phyloP scores from a whole-genome alignment of 1,140 invertebrate species.

The Heliconius eleuchia region DNA sequence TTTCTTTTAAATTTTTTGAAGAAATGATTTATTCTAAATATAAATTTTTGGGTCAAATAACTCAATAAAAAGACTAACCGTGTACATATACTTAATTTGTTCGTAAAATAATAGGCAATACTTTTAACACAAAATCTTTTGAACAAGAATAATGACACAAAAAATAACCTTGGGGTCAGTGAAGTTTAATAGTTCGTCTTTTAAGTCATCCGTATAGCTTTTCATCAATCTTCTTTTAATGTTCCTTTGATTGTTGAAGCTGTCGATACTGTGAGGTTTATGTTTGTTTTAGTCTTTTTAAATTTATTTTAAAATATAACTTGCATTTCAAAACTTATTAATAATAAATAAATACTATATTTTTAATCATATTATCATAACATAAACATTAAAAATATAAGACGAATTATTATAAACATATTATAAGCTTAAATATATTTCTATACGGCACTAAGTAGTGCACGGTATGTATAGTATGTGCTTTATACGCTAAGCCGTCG shows the following conservation, averaged over 20 bases:
- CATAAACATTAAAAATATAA: no score
- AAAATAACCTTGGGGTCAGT: not conserved
- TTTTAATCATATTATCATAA: no score
- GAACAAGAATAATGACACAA: not conserved
- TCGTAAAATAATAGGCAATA: no score
- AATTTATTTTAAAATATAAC: not conserved
- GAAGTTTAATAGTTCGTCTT: not conserved
- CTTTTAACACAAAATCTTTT: not conserved
- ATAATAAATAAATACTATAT: no score
- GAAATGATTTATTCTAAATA: no score
- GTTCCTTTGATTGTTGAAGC: not conserved
- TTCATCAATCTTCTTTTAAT: constrained; percentile 1
- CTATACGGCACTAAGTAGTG: constrained; percentile 3
- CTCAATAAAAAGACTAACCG: no score
- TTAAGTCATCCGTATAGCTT: not conserved
- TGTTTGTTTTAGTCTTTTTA: not conserved
- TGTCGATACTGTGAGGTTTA: not conserved
- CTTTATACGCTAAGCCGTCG: constrained; percentile 13
- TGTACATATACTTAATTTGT: no score
- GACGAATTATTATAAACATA: no score
- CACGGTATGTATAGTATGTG: constrained; percentile 2
- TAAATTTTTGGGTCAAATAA: no score
- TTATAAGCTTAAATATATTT: not conserved
- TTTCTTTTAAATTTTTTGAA: no score
- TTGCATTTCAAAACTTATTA: no score